Conservation (phyloP, 35 echinoderm and acorn worm genomes). For the Lytechinus pictus region DNA sequence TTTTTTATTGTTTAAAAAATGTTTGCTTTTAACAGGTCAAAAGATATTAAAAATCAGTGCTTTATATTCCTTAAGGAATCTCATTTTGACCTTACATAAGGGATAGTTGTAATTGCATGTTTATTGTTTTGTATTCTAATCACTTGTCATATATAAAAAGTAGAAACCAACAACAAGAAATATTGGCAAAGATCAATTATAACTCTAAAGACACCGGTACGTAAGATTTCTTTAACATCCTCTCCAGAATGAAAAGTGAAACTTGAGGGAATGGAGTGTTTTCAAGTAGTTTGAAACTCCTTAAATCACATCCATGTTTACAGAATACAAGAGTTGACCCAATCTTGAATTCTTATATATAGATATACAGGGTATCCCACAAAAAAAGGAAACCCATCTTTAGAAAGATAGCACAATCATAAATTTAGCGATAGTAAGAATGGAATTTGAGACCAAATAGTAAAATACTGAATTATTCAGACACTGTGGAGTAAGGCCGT, state of each 20-base stretch:
- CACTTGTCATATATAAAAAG: not conserved
- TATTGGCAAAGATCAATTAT: not conserved
- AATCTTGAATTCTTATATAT: not conserved
- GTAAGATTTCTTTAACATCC: not conserved
- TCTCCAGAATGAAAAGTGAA: not conserved
- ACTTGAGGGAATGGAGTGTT: not conserved
- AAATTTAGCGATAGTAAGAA: too few relatives aligned
- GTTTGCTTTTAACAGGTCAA: too few relatives aligned
- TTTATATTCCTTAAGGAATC: not conserved
- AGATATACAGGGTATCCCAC: too few relatives aligned
- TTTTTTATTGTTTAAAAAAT: too few relatives aligned
- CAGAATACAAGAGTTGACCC: not conserved
- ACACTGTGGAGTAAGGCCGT: too few relatives aligned
- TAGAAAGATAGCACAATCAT: not conserved
- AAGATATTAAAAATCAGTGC: not conserved
- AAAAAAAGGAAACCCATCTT: not conserved
- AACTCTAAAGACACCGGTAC: not conserved
- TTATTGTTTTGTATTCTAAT: not conserved
- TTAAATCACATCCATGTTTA: not conserved
- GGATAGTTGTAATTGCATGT: not conserved
- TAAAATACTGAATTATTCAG: too few relatives aligned
- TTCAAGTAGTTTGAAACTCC: not conserved
- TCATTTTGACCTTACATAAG: not conserved
- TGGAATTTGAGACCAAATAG: too few relatives aligned
- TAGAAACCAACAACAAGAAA: not conserved